Base-by-base conservation (phyloP, 1,140 invertebrate species). In the Solenopsis fugax region DNA sequence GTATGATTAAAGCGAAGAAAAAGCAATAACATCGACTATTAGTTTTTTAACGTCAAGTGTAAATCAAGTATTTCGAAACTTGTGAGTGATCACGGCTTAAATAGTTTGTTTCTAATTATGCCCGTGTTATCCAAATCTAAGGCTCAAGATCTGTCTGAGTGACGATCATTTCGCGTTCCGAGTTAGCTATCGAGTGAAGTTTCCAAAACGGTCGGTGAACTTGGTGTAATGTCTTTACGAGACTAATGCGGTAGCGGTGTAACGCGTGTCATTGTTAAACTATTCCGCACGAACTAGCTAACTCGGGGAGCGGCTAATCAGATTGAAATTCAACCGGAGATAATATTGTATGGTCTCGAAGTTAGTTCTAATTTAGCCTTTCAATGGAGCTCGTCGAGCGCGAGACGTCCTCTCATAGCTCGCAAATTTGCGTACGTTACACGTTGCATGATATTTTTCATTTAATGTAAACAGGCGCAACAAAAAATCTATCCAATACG, bases 251-350 rank as follows among this genome's bases (percentile, higher is more conserved):
- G 80, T 56, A 75, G 54, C 69, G 54, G 54, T 72, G 80, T 75
- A 84, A 84, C 41, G 69, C 80, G 80, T 84, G 80, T 84, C 80
- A 84, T 84, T 84, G 80, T 84, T 84, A 84, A 84, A 58, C 80
- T 75, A 75, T 84, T 84, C 69, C 80, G 56, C 80, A 60, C 69
- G 54, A 84, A 84, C 69, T 75, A 48, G 41, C 69, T 84, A 84
- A 84, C 80, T 84, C 69, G 54, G 16, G 41, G 24, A 50, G 45
- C 24, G 41, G 69, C 80, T 84, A 84, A 84, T 84, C 80, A 84
- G 80, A 75, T 84, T 84, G 80, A 84, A 84, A 84, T 84, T 75
- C 80, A 84, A 84, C 80, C 80, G 80, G 80, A 75, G 80, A 84
- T 84, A 84, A 84, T 75, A 73, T 75, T 75, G 69, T 75, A 75